Conservation (phyloP, 2,888 invertebrate species). For the Ctena decussata region DNA sequence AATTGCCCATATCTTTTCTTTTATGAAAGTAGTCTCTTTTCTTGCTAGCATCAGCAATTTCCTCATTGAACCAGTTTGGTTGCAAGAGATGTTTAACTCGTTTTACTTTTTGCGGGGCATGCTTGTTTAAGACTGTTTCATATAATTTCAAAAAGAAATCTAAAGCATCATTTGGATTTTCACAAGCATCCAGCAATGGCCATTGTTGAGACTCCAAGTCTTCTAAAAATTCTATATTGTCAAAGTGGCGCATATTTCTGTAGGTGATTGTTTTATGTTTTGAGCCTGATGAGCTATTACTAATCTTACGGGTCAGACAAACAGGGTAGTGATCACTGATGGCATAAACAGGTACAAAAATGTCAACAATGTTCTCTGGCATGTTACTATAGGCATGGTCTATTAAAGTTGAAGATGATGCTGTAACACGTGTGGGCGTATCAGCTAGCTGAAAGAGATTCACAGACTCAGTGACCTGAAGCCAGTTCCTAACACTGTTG, state of each 20-base stretch:
- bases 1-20: too few relatives aligned
- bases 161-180: too few relatives aligned
- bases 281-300: slow-evolving; percentile 3
- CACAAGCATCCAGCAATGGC: background rate
- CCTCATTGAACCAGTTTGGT: background rate
- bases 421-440: too few relatives aligned
- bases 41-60: background rate
- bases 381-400: slow-evolving; percentile 38
- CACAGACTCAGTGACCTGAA: background rate
- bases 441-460: slow-evolving; percentile 25
- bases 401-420: slow-evolving; percentile 10
- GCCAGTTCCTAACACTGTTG: background rate
- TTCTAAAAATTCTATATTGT: background rate
- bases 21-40: background rate
- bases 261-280: slow-evolving; percentile 9
- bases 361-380: too few relatives aligned
- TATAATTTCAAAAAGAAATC: slow-evolving; percentile 15
- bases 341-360: too few relatives aligned
- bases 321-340: too few relatives aligned
- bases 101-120: background rate
- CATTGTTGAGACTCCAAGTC: slow-evolving; percentile 8
- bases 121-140: background rate
- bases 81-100: slow-evolving; percentile 12
- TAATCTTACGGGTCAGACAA: too few relatives aligned
- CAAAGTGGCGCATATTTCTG: slow-evolving; percentile 4